Evolutionary conservation across 2,888 invertebrate species (phyloP), one percentile per base, ranked within the genome.

Genomic region (Patella ulyssiponensis): DNA sequence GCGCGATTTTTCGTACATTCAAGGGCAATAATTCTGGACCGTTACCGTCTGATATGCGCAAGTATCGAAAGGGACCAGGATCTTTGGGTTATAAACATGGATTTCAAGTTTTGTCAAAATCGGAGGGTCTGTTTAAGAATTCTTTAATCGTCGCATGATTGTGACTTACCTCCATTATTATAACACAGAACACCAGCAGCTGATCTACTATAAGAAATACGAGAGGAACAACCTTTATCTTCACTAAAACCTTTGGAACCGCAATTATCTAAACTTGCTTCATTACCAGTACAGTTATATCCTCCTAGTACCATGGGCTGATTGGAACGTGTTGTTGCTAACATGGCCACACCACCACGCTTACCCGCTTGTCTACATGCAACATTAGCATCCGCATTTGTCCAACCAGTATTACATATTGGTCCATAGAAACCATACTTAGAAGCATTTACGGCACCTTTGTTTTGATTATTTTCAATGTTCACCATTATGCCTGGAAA

Each of bases 371-470:
- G 69, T 33, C 44, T 73, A 69, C 73, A 74, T 69, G 74, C 64
- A 27, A 77, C 74, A 20, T 81, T 83, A 51, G 89, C 88, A 14
- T 85, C 86, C 9, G 74, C 77, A 71, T 88, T 86, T 58, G 85
- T 81, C 89, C 89, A 89, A 53, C 82, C 84, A 12, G 74, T 71
- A 15, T 84, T 81, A 79, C 89, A 89, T 11, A 88, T 84, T 1
- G 87, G 95, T 11, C 96, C 95, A 96, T 96, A 96, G 69, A 94
- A 93, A 1, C 95, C 95, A 80, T 94, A 94, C 84, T 94, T 94
- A 81, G 94, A 93, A 0, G 95, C 93, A 90, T 95, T 95, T 12
- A 95, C 90, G 52, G 94, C 92, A 0, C 95, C 92, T 17, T 44
- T 44, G 9, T 44, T 44, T 44, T 44, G 44, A 44, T 44, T 44